Base-by-base conservation (phyloP, 1,140 invertebrate species). In the Drosophila quadrilineata region DNA sequence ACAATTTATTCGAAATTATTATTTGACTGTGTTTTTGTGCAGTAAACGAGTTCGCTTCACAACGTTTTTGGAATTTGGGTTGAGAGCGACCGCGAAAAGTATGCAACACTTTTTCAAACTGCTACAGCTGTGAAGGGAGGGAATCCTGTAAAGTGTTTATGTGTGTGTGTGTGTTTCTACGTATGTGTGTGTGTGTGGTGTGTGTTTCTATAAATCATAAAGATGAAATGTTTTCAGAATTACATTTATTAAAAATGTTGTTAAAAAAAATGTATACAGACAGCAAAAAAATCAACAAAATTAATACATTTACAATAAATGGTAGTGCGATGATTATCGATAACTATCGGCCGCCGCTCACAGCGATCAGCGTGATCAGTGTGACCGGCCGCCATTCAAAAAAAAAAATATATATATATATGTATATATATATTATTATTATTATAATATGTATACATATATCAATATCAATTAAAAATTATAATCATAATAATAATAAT, bases 221-320 rank as follows among this genome's bases (percentile, higher is more conserved):
- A 58, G 31, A 45, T 31, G 64, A 60, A 65, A 64, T 28, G 29
- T 58, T 85, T 79, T 76, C 79, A 85, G 74, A 85, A 84, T 85
- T 84, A 84, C 79, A 84, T 84, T 84, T 84, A 84, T 84, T 84
- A 79, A 84, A 85, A 84, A 84, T 84, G 77, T 84, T 85, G 60
- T 74, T 72, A 84, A 84, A 84, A 67, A 80, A 85, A 85, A 79
- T 79, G 79, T 85, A 79, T 79, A 84, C 79, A 84, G 79, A 85
- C 79, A 84, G 79, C 79, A 84, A 84, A 84, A 84, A 84, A 84
- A 84, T 84, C 79, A 84, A 84, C 79, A 84, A 84, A 84, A 84
- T 84, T 84, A 84, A 84, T 84, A 84, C 79, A 84, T 84, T 85
- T 84, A 84, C 79, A 84, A 85, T 84, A 82, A 82, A 84, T 68